Evolutionary conservation across 2,888 invertebrate genomes (phyloP), one percentile per base, ranked within the genome.

Genomic region (Mactromeris polynyma): DNA sequence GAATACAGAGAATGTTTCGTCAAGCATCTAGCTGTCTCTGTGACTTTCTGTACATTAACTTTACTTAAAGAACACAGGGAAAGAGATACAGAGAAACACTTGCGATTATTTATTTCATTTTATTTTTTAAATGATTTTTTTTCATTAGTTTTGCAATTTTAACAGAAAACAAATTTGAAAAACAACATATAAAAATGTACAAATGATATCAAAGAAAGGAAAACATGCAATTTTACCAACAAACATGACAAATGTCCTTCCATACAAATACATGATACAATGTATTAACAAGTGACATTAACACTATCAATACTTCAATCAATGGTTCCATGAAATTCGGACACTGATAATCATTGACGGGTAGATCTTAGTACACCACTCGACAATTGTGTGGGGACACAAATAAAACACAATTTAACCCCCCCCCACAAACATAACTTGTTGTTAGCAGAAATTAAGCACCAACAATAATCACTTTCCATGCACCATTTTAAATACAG

Each of bases 11-110:
- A 6, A 51, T 9, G 14, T 79, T n/a, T n/a, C n/a, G n/a, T 38
- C 38, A 40, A 79, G n/a, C 2, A 51, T 51, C n/a, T 2, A 46
- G 26, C 46, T 26, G n/a, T 42, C 51, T 26, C 19, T 36, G 26
- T 40, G 46, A 83, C 46, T 36, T 73, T 83, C 64, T 64, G 33
- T 69, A 82, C 82, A 78, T 42, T 26, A 73, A 9, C 11, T 26
- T 80, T 40, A 2, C 19, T 26, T 19, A 26, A 6, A 31, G 83
- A 87, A 84, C 83, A 87, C 87, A 73, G 81, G 83, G 81, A 26
- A 51, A 40, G 42, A 88, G 88, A 88, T 88, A 85, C 88, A 88
- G 81, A 88, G 73, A 40, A 83, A 85, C 82, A 78, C 85, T 19
- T 77, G n/a, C 36, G 36, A 81, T 46, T 78, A 85, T 81, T 83